phyloP scores from a whole-genome alignment of 2,888 invertebrate genomes.

The Camptogramma bilineatum region DNA sequence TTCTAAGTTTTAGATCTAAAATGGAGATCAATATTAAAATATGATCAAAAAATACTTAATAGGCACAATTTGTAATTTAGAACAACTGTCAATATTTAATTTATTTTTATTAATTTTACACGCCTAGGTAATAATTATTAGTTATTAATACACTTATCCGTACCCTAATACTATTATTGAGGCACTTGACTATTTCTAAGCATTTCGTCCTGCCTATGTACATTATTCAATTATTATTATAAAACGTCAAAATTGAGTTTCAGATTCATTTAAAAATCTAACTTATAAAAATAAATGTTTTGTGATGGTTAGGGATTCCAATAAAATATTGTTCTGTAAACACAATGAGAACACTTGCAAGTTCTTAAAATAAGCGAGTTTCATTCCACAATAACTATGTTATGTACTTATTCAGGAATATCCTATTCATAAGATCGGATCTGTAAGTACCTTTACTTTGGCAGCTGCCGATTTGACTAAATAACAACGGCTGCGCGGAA shows the following conservation, averaged over 20 bases:
- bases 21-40: slow-evolving; percentile 33
- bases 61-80: slow-evolving; percentile 21
- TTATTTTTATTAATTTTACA: not conserved
- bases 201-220: slow-evolving; percentile 13
- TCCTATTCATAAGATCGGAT: slow-evolving; percentile 46
- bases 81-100: slow-evolving; percentile 13
- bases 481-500: slow-evolving; percentile 38
- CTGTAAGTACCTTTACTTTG: slow-evolving; percentile 40
- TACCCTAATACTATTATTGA: slow-evolving; percentile 10
- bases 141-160: slow-evolving; percentile 12
- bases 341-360: slow-evolving; percentile 4
- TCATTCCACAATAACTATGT: slow-evolving; percentile 9
- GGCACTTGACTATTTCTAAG: slow-evolving; percentile 18
- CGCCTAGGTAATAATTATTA: slow-evolving; percentile 2
- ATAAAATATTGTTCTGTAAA: slow-evolving; percentile 2
- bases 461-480: slow-evolving; percentile 44
- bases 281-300: slow-evolving; percentile 12
- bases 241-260: slow-evolving; percentile 8
- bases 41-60: slow-evolving; percentile 36
- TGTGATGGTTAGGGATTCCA: slow-evolving; percentile 5
- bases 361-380: slow-evolving; percentile 15
- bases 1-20: slow-evolving; percentile 29
- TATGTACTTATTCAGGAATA: slow-evolving; percentile 33
- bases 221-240: slow-evolving; percentile 4
- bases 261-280: slow-evolving; percentile 1